Percentiles rank a stretch among this genome's conserved stretches.
These are phyloP conservation scores for Galeopterus variegatus DNA, from an alignment of 2,113 vertebrate genomes.

Conservation along the genomic window DNA sequence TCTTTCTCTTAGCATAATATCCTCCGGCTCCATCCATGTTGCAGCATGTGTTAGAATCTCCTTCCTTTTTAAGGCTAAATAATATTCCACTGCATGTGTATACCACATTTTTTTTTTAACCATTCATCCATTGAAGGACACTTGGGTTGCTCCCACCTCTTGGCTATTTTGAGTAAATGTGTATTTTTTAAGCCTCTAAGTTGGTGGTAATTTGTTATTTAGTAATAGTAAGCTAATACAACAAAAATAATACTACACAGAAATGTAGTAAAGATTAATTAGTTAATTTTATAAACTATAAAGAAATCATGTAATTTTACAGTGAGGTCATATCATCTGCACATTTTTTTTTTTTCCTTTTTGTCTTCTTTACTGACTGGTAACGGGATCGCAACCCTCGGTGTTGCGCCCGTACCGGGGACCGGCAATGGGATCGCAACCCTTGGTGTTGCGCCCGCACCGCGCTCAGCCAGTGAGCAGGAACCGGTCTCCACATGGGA, in stretches of 20 bases:
- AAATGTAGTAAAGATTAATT: neutral
- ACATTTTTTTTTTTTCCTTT: too few species aligned
- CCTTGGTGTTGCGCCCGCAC: too few species aligned
- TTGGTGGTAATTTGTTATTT: neutral
- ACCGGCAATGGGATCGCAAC: too few species aligned
- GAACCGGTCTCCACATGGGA: too few species aligned
- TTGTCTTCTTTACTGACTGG: too few species aligned
- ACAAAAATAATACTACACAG: too few species aligned
- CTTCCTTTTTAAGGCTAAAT: neutral
- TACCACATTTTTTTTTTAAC: neutral
- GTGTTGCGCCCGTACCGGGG: too few species aligned
- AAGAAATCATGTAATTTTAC: neutral
- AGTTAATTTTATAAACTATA: neutral
- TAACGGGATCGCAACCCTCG: too few species aligned
- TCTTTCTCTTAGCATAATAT: neutral
- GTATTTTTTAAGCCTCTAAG: neutral
- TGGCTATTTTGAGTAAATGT: neutral
- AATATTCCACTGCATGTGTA: neutral
- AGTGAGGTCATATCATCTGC: neutral
- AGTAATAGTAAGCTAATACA: neutral
- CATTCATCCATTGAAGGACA: neutral
- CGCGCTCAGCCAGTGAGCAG: too few species aligned
- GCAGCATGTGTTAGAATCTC: neutral
- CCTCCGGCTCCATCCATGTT: neutral
- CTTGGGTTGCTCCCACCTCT: neutral